These are phyloP conservation scores for Monopterus albus DNA, from an alignment of 2,113 vertebrate species.

Conservation along the genomic window DNA sequence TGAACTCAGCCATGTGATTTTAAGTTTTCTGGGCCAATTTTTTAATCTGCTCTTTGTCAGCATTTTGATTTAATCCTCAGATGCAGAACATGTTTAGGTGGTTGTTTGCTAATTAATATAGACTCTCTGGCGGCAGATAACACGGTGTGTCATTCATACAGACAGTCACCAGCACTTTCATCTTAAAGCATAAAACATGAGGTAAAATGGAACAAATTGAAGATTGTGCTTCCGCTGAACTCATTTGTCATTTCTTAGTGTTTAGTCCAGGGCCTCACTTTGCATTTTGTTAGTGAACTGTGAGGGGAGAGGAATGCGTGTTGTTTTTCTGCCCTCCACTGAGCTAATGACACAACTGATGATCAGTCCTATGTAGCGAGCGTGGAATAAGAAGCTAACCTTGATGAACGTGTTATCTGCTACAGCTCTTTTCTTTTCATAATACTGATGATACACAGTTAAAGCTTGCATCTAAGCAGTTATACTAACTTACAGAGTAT, in stretches of 20 bases:
- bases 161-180: slow-evolving; percentile 57
- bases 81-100: slow-evolving; percentile 54
- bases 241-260: slow-evolving; percentile 40
- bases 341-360: slow-evolving; percentile 14
- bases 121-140: slow-evolving; percentile 53
- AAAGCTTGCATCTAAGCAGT: background rate
- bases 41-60: slow-evolving; percentile 65
- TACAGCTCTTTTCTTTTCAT: background rate
- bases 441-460: background rate
- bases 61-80: slow-evolving; percentile 66
- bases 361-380: background rate
- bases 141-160: slow-evolving; percentile 56
- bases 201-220: slow-evolving; percentile 36
- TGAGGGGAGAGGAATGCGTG: slow-evolving; percentile 4
- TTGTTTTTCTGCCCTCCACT: background rate
- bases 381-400: background rate
- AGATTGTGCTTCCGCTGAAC: slow-evolving; percentile 21
- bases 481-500: background rate
- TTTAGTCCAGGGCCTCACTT: slow-evolving; percentile 28
- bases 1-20: slow-evolving; percentile 44
- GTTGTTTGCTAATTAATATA: slow-evolving; percentile 66
- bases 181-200: slow-evolving; percentile 50
- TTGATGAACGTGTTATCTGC: background rate
- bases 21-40: slow-evolving; percentile 48
- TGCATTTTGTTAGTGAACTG: slow-evolving; percentile 9